A percentile compares a stretch with the other conserved stretches of the same genome.
Conservation (phyloP, 2,888 invertebrate genomes). For the Dicranocentrus wangi region DNA sequence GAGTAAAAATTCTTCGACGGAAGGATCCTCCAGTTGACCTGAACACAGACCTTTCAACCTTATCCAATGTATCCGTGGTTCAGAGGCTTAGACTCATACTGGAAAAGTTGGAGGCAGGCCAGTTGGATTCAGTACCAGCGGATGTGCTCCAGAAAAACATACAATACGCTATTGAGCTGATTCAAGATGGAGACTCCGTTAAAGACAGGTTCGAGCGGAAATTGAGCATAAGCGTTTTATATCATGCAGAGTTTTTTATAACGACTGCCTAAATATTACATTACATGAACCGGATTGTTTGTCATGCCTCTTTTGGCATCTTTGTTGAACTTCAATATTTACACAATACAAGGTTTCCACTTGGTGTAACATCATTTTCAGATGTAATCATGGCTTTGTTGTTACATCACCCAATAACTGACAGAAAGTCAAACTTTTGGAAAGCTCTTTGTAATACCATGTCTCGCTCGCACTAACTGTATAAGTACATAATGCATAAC, state of each 20-base stretch:
- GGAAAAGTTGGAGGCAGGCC: conserved; percentile 76
- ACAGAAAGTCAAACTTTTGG: too few relatives aligned
- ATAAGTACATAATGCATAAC: too few relatives aligned
- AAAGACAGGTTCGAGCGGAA: conserved; percentile 70
- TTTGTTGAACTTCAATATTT: background rate
- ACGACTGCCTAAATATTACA: background rate
- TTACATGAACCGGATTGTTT: background rate
- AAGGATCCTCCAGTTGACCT: conserved; percentile 72
- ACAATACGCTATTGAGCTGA: conserved; percentile 82
- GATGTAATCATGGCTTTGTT: background rate
- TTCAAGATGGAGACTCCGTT: conserved; percentile 69
- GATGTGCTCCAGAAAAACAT: conserved; percentile 93
- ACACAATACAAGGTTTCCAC: background rate
- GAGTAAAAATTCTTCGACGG: conserved; percentile 73
- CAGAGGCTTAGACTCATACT: conserved; percentile 92
- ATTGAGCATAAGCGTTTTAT: conserved; percentile 23
- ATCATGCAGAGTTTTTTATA: background rate
- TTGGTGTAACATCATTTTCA: background rate
- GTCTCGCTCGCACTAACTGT: too few relatives aligned
- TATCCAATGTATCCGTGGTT: conserved; percentile 73
- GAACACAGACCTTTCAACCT: conserved; percentile 68
- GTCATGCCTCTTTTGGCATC: too few relatives aligned
- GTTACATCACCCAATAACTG: too few relatives aligned
- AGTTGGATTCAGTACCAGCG: conserved; percentile 89
- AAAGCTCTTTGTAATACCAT: too few relatives aligned